A percentile compares a stretch with the other conserved stretches of the same genome.
phyloP scores from a whole-genome alignment of 2,888 invertebrate genomes.

The Trachelus stipa region DNA sequence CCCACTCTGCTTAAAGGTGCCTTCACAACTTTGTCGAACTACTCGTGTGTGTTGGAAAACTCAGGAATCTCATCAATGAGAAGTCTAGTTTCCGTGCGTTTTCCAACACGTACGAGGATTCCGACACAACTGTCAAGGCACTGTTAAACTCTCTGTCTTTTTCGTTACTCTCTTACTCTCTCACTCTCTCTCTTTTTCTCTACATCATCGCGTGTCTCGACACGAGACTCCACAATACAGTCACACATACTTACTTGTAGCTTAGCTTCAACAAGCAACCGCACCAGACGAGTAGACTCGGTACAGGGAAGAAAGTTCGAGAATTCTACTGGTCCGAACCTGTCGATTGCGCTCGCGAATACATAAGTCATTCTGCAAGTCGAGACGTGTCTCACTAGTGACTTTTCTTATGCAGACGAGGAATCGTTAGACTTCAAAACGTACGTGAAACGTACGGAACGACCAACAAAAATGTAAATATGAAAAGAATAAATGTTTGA shows the following conservation, averaged over 20 bases:
- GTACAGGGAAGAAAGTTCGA: constrained; percentile 1
- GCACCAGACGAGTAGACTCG: neutral
- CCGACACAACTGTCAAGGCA: neutral
- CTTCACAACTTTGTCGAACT: neutral
- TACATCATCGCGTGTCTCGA: constrained; percentile 27
- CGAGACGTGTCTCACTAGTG: neutral
- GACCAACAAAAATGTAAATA: neutral
- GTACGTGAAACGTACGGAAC: neutral
- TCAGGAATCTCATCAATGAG: too few relatives aligned
- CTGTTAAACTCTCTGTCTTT: constrained; percentile 2
- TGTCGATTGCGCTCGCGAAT: neutral
- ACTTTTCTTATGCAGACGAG: neutral
- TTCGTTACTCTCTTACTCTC: neutral
- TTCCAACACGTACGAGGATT: too few relatives aligned
- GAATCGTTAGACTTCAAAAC: neutral
- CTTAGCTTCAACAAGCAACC: neutral
- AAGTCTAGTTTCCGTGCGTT: too few relatives aligned
- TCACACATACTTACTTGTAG: neutral
- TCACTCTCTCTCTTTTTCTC: neutral
- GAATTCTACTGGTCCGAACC: neutral
- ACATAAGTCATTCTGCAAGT: neutral
- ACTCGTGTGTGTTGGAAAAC: neutral
- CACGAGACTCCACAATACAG: constrained; percentile 17
- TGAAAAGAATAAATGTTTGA: neutral
- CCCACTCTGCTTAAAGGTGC: neutral